Base-by-base conservation (phyloP, 1,140 invertebrate genomes). In the Condylostylus longicornis region DNA sequence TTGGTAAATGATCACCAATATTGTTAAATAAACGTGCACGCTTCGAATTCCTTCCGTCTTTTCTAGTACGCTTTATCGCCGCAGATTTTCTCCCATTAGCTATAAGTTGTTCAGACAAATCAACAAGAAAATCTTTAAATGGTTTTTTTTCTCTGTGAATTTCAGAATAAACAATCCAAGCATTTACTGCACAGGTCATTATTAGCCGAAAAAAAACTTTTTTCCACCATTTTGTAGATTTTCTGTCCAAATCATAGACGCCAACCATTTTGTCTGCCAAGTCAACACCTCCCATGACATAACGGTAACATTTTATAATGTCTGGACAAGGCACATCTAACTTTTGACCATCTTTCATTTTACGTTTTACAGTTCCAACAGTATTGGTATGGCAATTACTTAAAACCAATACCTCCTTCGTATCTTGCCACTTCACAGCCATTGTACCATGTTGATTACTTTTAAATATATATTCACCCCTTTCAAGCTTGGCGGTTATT, bases 141-240 rank as follows among this genome's bases (percentile, higher is more conserved):
- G 38, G 36, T 13, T 14, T 31, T 41, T 40, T 40, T 33, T 17
- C 19, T 23, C n/a, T 2, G 21, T 38, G 18, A 15, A 42, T 21
- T 17, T 48, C 40, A 21, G 42, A 39, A 32, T 40, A 43, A 15
- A 44, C 21, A 13, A 50, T 40, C 41, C 38, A 44, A 6, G 45
- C 23, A 33, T 47, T 43, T 18, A 44, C 42, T 5, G 34, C 42
- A 39, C 17, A 19, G 34, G 42, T 47, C 25, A 22, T 45, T 19
- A 47, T 25, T n/a, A 36, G 39, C 9, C 23, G 28, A 19, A 33
- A 49, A 37, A 45, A 44, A 19, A 51, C 43, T 20, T 43, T 40
- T 20, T 48, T 43, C 44, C 50, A 52, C 50, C 48, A 50, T 35
- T 49, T 50, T 40, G 37, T 45, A 18, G 42, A 52, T 38, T 48